Evolutionary conservation across 2,888 invertebrate species (phyloP).

Genomic region (Cryptocephalus primarius): DNA sequence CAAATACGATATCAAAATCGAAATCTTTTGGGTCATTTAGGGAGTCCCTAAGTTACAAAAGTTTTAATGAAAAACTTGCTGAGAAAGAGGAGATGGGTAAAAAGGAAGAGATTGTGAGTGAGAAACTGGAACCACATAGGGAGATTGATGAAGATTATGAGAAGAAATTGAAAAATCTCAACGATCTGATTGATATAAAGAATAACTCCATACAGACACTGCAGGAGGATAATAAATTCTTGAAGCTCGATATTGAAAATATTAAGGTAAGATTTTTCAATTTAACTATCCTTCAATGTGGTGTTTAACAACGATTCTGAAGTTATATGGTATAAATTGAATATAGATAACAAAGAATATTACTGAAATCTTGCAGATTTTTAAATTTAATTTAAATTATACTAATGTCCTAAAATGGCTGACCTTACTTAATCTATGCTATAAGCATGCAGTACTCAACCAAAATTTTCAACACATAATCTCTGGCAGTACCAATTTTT

Average conservation of each 20-base stretch:
- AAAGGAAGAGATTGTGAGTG: constrained; percentile 1
- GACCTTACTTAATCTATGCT: too few relatives aligned
- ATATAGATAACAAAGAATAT: too few relatives aligned
- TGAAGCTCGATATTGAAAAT: constrained; percentile 29
- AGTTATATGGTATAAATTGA: too few relatives aligned
- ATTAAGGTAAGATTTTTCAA: constrained; percentile 29
- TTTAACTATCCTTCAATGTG: too few relatives aligned
- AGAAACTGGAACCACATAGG: not conserved
- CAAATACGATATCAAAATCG: constrained; percentile 4
- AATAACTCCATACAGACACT: constrained; percentile 26
- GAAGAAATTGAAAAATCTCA: constrained; percentile 7
- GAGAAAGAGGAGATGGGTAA: constrained; percentile 2
- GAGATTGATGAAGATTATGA: constrained; percentile 5
- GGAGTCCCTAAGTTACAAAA: not conserved
- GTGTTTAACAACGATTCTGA: too few relatives aligned
- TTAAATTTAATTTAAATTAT: too few relatives aligned
- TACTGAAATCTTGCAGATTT: too few relatives aligned
- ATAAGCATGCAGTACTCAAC: too few relatives aligned
- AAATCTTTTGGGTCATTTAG: constrained; percentile 3
- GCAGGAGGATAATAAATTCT: constrained; percentile 32
- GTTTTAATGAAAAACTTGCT: not conserved
- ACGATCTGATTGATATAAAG: constrained; percentile 12
- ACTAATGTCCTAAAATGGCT: too few relatives aligned
- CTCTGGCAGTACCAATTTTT: too few relatives aligned
- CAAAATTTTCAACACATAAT: too few relatives aligned